A percentile compares a stretch with the other conserved stretches of the same genome.
These are phyloP conservation scores for Thymelicus lineola DNA, from an alignment of 2,888 invertebrate genomes.

Conservation along the genomic window DNA sequence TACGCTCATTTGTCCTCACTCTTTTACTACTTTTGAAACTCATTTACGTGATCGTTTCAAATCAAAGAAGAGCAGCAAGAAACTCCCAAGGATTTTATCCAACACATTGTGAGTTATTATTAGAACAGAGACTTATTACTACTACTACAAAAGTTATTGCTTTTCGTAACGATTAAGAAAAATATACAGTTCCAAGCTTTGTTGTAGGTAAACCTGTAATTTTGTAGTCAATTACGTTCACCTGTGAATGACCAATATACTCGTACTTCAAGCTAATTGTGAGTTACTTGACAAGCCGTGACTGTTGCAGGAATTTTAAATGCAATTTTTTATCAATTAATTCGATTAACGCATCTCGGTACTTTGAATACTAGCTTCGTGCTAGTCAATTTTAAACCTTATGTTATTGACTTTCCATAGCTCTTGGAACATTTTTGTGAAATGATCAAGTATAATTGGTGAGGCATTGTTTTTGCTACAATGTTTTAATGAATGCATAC, in stretches of 20 bases:
- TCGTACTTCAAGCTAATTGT: background rate
- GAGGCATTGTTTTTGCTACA: conserved; percentile 1
- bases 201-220: background rate
- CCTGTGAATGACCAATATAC: background rate
- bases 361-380: background rate
- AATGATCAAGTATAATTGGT: background rate
- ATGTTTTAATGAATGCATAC: background rate
- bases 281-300: background rate
- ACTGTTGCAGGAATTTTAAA: background rate
- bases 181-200: no score
- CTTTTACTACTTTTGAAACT: no score
- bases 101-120: no score
- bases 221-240: conserved; percentile 5
- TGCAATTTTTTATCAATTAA: conserved; percentile 11
- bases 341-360: background rate
- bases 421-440: background rate
- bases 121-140: no score
- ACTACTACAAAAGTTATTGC: no score
- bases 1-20: no score
- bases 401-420: background rate
- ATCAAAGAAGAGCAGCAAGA: no score
- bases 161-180: no score
- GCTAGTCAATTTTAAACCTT: conserved; percentile 8
- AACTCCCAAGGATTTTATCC: no score
- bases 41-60: no score